Base-by-base conservation (phyloP, 2,888 invertebrate genomes). In the Ferdinandea cuprea region DNA sequence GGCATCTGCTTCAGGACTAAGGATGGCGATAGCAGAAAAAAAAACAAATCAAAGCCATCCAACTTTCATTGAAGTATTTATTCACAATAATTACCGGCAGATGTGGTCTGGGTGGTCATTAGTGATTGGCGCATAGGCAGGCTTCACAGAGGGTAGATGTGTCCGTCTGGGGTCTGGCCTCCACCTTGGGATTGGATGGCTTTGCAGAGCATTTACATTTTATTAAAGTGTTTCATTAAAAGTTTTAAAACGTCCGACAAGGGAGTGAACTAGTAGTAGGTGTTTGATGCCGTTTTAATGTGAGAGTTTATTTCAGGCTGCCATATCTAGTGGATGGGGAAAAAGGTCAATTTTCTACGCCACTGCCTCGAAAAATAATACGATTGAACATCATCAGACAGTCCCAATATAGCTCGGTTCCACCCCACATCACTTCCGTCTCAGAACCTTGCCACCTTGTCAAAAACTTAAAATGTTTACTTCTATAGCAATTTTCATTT, bases 81-180 rank as follows among this genome's bases (percentile, higher is more conserved):
- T 77, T 66, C 72, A 71, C 71, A 66, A 85, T 85, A 85, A 85
- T 85, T 85, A 85, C 74, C 65, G 78, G 68, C 85, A 85, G 85
- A 73, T 85, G 85, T 58, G 76, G 80, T 78, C 77, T 66, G 71
- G 68, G 44, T n/a, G 72, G 80, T 81, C 85, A 78, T 81, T 81
- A 81, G 74, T 50, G 63, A 50, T 44, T 30, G 28, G 61, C 17
- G 58, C 25, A n/a, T n/a, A n/a, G n/a, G n/a, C n/a, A n/a, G 32
- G 40, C 28, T 2, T n/a, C n/a, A 37, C 2, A 21, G 5, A n/a
- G 46, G 25, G 8, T 44, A 9, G 32, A 28, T 4, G 11, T 54
- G 32, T 37, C 25, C 74, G 74, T 63, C 79, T 73, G 61, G 30
- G 21, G 40, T 72, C 46, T 72, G 25, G 21, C 52, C 35, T 50